Evolutionary conservation across 2,888 invertebrate genomes (phyloP), one percentile per base, ranked within the genome.

Genomic region (Orgyia antiqua): DNA sequence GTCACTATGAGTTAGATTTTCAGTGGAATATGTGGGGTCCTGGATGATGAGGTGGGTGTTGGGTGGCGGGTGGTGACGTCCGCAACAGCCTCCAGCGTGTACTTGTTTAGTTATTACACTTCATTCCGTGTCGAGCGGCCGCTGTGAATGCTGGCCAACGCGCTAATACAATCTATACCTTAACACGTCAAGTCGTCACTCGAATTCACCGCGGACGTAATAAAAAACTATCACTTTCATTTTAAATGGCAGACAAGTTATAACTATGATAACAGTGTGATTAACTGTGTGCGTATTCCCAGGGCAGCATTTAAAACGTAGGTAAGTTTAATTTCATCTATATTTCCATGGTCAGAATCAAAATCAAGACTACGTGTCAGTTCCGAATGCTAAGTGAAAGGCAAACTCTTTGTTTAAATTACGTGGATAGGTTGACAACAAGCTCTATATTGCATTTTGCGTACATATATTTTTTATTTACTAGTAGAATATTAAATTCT

Each of bases 301-400:
- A 62, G 61, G 57, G 55, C 67, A 51, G 51, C 51, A n/a, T 43
- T 52, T 50, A 43, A 60, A 65, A 76, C 75, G 80, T 77, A 60
- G 68, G 75, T 68, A 48, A 53, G 54, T 62, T 57, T 48, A 23
- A 58, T 68, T 57, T 50, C 45, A 45, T 57, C 49, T 44, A 51
- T 53, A 51, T 45, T 61, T 51, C 48, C 41, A 56, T 43, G 52
- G 47, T 52, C 60, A 61, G 51, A 66, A 59, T 60, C 60, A 70
- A 72, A 77, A 71, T 71, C 64, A 53, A 69, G 75, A 66, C 62
- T 74, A 82, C 83, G 83, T 83, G 83, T 84, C 83, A 79, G 68
- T 68, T 73, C 57, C 66, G 71, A 77, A 68, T 70, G 72, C 62
- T 72, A 70, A 80, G 83, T 84, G 83, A 84, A 84, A 84, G 83